Percentiles rank a stretch among this genome's conserved stretches.
These are phyloP conservation scores for Lepilemur ruficaudatus DNA, from an alignment of 2,797 vertebrate species.

Conservation along the genomic window DNA sequence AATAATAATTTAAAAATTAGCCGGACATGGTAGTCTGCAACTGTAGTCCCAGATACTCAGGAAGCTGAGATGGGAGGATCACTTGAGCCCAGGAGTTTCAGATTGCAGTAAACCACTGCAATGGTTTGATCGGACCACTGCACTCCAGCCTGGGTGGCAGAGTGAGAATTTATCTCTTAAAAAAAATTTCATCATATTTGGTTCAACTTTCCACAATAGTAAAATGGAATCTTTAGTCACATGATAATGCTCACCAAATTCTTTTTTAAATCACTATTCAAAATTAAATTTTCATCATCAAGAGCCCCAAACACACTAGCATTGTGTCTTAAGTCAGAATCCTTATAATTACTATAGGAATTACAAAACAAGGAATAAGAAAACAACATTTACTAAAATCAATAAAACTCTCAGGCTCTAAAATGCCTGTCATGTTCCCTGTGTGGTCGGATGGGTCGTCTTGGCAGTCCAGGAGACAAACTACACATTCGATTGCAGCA, in stretches of 20 bases:
- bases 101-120: no score
- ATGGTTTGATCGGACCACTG: no score
- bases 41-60: no score
- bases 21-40: no score
- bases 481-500: background rate
- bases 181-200: background rate
- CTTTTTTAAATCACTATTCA: background rate
- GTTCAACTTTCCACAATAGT: background rate
- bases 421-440: background rate
- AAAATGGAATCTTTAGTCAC: background rate
- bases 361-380: background rate
- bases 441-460: background rate
- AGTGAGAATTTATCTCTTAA: background rate
- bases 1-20: no score
- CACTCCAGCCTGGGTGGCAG: no score
- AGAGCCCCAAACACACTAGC: background rate
- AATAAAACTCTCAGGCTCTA: background rate
- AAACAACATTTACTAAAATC: background rate
- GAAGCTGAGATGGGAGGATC: no score
- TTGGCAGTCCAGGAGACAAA: background rate
- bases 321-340: background rate
- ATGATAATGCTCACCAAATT: background rate
- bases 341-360: background rate
- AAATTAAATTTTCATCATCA: background rate
- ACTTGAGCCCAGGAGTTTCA: no score